Evolutionary conservation across 1,140 invertebrate genomes (phyloP).

Genomic region (Calephelis virginiensis): DNA sequence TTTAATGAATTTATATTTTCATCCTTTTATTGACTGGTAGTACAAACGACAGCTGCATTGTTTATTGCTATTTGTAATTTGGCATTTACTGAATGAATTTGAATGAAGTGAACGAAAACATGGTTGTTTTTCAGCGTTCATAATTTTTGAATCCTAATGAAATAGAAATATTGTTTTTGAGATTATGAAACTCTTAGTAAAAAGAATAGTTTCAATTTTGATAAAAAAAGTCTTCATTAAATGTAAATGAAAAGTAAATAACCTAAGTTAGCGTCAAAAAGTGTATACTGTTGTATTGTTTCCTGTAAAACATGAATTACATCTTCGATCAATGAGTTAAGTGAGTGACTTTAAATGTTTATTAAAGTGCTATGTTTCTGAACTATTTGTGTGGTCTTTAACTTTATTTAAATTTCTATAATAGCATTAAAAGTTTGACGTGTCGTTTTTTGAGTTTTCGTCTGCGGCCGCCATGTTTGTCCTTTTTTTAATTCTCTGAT

Average conservation of each 20-base stretch:
- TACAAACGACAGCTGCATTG: background rate
- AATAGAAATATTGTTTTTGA: slow-evolving; percentile 40
- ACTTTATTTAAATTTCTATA: background rate
- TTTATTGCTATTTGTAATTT: background rate
- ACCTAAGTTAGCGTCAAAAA: slow-evolving; percentile 65
- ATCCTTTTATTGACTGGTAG: too few relatives aligned
- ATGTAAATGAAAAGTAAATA: slow-evolving; percentile 51
- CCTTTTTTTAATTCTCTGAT: slow-evolving; percentile 60
- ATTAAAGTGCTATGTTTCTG: slow-evolving; percentile 2
- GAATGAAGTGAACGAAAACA: slow-evolving; percentile 70
- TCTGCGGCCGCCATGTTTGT: slow-evolving; percentile 74
- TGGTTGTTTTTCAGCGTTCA: slow-evolving; percentile 76
- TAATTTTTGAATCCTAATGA: slow-evolving; percentile 53
- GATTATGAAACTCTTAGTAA: slow-evolving; percentile 29
- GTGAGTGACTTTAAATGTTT: slow-evolving; percentile 48
- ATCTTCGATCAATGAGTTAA: slow-evolving; percentile 58
- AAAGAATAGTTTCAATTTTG: background rate
- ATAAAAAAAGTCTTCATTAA: slow-evolving; percentile 41
- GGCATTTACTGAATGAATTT: slow-evolving; percentile 35
- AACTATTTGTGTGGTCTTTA: background rate
- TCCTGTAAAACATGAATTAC: slow-evolving; percentile 62
- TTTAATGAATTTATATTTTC: too few relatives aligned
- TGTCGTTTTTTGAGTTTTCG: slow-evolving; percentile 66
- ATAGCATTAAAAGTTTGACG: slow-evolving; percentile 50
- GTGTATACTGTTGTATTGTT: slow-evolving; percentile 60